Evolutionary conservation across 2,888 invertebrate genomes (phyloP).

Genomic region (Chrysodeixis includens): DNA sequence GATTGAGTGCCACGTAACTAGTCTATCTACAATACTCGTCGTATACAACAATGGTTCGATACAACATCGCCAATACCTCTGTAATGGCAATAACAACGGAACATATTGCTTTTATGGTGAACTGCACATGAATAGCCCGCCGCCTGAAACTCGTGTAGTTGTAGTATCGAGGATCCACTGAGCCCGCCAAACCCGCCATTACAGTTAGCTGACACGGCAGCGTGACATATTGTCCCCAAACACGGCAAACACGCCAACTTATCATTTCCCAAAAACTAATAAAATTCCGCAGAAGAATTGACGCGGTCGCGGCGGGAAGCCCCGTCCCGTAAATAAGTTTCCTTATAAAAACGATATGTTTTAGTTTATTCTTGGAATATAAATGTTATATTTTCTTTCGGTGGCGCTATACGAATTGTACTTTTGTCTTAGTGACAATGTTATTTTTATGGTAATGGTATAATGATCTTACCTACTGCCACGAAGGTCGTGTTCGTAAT

Average conservation of each 20-base stretch:
- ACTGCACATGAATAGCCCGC: slow-evolving; percentile 5
- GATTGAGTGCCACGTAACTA: not conserved
- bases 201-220: slow-evolving; percentile 36
- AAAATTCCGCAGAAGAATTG: slow-evolving; percentile 13
- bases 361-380: slow-evolving; percentile 10
- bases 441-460: not conserved
- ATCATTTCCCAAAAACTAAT: slow-evolving; percentile 32
- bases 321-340: not conserved
- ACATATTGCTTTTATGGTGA: slow-evolving; percentile 9
- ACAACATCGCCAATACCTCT: not conserved
- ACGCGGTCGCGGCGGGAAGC: slow-evolving; percentile 6
- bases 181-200: slow-evolving; percentile 6
- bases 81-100: slow-evolving; percentile 11
- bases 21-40: not conserved
- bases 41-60: not conserved
- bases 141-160: slow-evolving; percentile 26
- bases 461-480: not conserved
- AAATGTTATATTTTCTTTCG: not conserved
- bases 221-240: slow-evolving; percentile 28
- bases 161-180: slow-evolving; percentile 19
- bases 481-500: not conserved
- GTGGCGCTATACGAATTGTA: not conserved
- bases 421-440: not conserved
- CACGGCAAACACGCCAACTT: slow-evolving; percentile 43
- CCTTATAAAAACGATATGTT: not conserved